Evolutionary conservation across 2,113 vertebrate genomes (phyloP).

Genomic region (Bolborhynchus lineola): DNA sequence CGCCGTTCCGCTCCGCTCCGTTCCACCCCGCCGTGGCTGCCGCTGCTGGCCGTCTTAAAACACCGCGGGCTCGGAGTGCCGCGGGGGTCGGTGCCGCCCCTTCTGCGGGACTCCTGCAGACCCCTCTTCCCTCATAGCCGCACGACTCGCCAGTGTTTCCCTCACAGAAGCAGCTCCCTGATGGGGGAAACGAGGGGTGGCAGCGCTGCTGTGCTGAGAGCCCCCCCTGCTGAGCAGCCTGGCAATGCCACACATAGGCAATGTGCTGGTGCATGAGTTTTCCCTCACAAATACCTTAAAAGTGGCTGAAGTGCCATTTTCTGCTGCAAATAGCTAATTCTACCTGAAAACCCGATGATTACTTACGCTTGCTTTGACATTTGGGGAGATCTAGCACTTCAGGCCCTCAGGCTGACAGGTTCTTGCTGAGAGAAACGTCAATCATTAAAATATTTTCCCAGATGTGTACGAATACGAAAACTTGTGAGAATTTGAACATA

Average conservation of each 20-base stretch:
- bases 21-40: not conserved
- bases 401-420: not conserved
- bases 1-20: too few relatives aligned
- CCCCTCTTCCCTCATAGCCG: accelerated
- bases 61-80: not conserved
- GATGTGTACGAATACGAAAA: not conserved
- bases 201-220: not conserved
- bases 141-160: accelerated
- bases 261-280: not conserved
- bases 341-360: not conserved
- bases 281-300: not conserved
- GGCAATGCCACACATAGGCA: not conserved
- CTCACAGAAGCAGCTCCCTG: not conserved
- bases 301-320: not conserved
- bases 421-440: not conserved
- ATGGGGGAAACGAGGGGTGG: not conserved
- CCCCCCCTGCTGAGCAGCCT: not conserved
- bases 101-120: accelerated
- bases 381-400: not conserved
- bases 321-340: not conserved
- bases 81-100: accelerated
- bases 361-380: accelerated
- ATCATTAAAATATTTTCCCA: not conserved
- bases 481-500: not conserved
- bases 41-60: not conserved